These are phyloP conservation scores for Rotaria sp. DNA, from an alignment of 2,888 invertebrate species.

Conservation along the genomic window DNA sequence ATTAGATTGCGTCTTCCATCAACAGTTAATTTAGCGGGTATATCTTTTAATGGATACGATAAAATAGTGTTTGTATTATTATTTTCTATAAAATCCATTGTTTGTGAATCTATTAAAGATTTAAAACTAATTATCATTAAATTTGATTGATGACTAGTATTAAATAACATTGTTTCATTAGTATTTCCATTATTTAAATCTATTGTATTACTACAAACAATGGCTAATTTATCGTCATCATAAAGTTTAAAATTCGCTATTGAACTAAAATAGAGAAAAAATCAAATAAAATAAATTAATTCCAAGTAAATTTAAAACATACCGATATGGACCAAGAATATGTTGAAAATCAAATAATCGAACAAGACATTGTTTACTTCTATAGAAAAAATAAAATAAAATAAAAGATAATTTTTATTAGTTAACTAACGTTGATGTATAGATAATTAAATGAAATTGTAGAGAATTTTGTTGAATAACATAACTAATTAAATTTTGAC, in stretches of 20 bases:
- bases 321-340: neutral
- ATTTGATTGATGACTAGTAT: neutral
- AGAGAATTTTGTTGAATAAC: neutral
- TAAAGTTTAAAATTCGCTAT: neutral
- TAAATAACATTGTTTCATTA: neutral
- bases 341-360: neutral
- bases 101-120: neutral
- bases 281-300: too few species aligned
- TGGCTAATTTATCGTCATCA: constrained; percentile 11
- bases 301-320: neutral
- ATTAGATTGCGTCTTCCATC: constrained; percentile 17
- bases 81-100: neutral
- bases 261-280: neutral
- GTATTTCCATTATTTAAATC: neutral
- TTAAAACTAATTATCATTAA: neutral
- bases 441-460: neutral
- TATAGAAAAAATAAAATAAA: neutral
- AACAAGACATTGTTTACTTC: constrained; percentile 2
- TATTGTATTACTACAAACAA: neutral
- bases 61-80: neutral
- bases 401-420: neutral
- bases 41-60: neutral
- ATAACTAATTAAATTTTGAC: neutral
- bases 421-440: neutral
- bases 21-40: neutral